These are phyloP conservation scores for Bombylius discolor DNA, from an alignment of 2,888 invertebrate species.

Conservation along the genomic window DNA sequence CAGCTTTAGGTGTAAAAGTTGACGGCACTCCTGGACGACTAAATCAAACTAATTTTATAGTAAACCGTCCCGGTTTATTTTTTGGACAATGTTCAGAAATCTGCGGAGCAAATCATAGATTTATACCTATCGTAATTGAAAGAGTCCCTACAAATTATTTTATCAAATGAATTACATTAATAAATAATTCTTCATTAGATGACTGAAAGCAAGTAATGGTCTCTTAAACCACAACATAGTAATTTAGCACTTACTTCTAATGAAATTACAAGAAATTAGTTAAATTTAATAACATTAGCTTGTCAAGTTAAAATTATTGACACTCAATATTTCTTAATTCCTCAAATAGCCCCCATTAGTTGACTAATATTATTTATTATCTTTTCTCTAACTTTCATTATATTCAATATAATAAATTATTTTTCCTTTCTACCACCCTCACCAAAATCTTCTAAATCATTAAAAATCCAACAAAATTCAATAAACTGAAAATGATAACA, in stretches of 20 bases:
- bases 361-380: constrained; percentile 37
- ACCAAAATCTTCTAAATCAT: constrained; percentile 25
- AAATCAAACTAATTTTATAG: constrained; percentile 49
- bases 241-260: constrained; percentile 49
- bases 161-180: constrained; percentile 43
- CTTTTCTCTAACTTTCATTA: constrained; percentile 35
- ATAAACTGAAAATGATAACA: constrained; percentile 50
- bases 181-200: constrained; percentile 43
- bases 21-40: constrained; percentile 52
- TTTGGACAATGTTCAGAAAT: constrained; percentile 72
- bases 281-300: constrained; percentile 45
- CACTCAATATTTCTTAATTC: constrained; percentile 49
- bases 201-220: constrained; percentile 56
- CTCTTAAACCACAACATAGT: constrained; percentile 56
- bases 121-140: constrained; percentile 63
- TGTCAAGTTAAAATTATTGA: constrained; percentile 55
- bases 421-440: constrained; percentile 33
- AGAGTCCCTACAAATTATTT: constrained; percentile 41
- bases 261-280: constrained; percentile 39
- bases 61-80: constrained; percentile 50
- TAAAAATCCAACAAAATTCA: constrained; percentile 22
- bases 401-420: constrained; percentile 43
- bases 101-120: constrained; percentile 66
- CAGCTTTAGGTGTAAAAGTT: constrained; percentile 48
- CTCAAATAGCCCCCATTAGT: constrained; percentile 53